Conservation (phyloP, 92 coral and sea anemone species). For the Desmophyllum pertusum region DNA sequence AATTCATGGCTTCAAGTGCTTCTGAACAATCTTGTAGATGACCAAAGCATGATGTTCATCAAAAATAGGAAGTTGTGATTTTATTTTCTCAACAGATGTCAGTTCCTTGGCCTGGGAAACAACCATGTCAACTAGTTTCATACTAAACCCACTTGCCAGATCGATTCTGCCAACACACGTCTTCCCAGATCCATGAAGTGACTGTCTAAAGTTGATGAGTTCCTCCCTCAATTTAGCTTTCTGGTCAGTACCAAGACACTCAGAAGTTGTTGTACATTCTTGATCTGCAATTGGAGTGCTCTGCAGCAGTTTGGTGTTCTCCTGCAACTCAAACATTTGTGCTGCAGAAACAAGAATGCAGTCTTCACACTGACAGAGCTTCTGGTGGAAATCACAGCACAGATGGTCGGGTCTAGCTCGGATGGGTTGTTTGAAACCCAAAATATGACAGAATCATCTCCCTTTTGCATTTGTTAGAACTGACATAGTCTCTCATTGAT, state of each 20-base stretch:
- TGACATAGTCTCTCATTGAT: no score
- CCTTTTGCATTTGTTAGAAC: conserved; percentile 48
- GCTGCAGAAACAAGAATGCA: conserved; percentile 44
- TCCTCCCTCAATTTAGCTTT: conserved; percentile 47
- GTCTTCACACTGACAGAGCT: conserved; percentile 55
- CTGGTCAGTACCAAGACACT: conserved; percentile 11
- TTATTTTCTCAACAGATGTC: conserved; percentile 11
- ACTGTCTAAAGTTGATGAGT: conserved; percentile 43
- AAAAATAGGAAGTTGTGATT: conserved; percentile 16
- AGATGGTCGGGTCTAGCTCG: conserved; percentile 32
- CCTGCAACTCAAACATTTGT: conserved; percentile 3
- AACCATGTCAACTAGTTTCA: conserved; percentile 50
- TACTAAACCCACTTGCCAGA: conserved; percentile 53
- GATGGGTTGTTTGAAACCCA: conserved; percentile 24
- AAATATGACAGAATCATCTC: no score
- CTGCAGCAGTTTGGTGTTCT: neutral
- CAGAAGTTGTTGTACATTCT: neutral
- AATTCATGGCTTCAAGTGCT: neutral
- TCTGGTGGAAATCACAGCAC: conserved; percentile 64
- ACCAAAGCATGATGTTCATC: conserved; percentile 4
- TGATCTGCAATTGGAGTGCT: no score
- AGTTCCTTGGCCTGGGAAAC: conserved; percentile 33
- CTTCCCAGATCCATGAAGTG: conserved; percentile 66
- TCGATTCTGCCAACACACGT: conserved; percentile 66
- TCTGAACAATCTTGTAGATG: conserved; percentile 9